Conservation (phyloP, 2,888 invertebrate species). For the Torymus auratus region DNA sequence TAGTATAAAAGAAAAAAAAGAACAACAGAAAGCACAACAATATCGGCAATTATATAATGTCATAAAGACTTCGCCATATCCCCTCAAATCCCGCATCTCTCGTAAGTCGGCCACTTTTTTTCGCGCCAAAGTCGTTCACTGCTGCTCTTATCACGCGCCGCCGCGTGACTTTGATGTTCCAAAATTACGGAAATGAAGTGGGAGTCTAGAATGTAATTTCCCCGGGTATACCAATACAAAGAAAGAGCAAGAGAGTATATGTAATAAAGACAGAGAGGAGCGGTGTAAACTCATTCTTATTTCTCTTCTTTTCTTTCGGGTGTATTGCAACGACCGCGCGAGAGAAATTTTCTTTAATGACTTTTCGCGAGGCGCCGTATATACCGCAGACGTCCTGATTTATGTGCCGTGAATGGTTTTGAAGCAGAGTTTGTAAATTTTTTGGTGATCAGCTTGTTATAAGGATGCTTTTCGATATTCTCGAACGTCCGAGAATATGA, state of each 20-base stretch:
- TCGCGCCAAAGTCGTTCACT: neutral
- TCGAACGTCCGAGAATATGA: too few species aligned
- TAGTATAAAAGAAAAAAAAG: too few species aligned
- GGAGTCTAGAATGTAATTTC: constrained; percentile 48
- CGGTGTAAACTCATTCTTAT: too few species aligned
- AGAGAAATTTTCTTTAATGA: constrained; percentile 42
- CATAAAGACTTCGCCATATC: too few species aligned
- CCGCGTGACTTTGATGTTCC: constrained; percentile 49
- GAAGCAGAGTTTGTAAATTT: constrained; percentile 18
- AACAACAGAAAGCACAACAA: too few species aligned
- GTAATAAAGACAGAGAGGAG: too few species aligned
- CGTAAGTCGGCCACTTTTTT: neutral
- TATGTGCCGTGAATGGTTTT: neutral
- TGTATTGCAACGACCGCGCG: neutral
- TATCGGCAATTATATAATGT: too few species aligned
- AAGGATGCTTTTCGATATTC: too few species aligned
- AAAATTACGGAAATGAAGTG: constrained; percentile 55
- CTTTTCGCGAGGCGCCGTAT: constrained; percentile 13
- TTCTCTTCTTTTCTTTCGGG: constrained; percentile 9
- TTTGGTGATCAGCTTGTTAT: neutral
- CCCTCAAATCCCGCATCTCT: too few species aligned
- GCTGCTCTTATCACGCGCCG: constrained; percentile 17
- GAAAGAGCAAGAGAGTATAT: too few species aligned
- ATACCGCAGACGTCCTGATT: neutral
- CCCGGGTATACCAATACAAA: neutral